Evolutionary conservation across 2,888 invertebrate genomes (phyloP), one percentile per base, ranked within the genome.

Genomic region (Hydrotaea diabolus): DNA sequence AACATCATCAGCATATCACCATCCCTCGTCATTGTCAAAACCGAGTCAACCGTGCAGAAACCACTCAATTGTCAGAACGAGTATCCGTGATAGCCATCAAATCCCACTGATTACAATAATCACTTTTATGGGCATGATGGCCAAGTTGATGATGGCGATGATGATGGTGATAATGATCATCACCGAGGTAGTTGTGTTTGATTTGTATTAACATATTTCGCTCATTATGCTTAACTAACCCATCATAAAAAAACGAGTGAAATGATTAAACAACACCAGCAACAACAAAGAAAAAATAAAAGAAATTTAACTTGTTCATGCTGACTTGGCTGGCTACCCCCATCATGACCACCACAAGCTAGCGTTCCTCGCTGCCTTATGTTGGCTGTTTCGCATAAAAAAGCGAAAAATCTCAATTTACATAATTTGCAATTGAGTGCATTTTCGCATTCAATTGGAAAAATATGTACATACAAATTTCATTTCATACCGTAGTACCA

Each of bases 391-490:
- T 31, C 31, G 31, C 31, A 31, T n/a, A n/a, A n/a, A n/a, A n/a
- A n/a, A n/a, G 8, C 59, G 26, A 36, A 31, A 31, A 78, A 77
- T 69, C 83, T 80, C 46, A 85, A 85, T 85, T 85, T 82, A 79
- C 85, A 82, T 85, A 85, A 79, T 82, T 85, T 85, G 82, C 85
- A 85, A 85, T 82, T 85, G 85, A 82, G 82, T 85, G 85, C 81
- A 85, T 80, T 85, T 85, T 82, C 62, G 79, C 76, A 82, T 84
- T 84, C 80, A 84, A 84, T 78, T 84, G 83, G 83, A 84, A 80
- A 83, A 80, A 64, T 80, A 69, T 79, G 43, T 79, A 77, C 53
- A 69, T 81, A 31, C n/a, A n/a, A n/a, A n/a, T n/a, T n/a, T n/a
- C n/a, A n/a, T n/a, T n/a, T n/a, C n/a, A n/a, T n/a, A n/a, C n/a